phyloP scores from a whole-genome alignment of 1,140 invertebrate genomes.

The Drosophila tsacasi region DNA sequence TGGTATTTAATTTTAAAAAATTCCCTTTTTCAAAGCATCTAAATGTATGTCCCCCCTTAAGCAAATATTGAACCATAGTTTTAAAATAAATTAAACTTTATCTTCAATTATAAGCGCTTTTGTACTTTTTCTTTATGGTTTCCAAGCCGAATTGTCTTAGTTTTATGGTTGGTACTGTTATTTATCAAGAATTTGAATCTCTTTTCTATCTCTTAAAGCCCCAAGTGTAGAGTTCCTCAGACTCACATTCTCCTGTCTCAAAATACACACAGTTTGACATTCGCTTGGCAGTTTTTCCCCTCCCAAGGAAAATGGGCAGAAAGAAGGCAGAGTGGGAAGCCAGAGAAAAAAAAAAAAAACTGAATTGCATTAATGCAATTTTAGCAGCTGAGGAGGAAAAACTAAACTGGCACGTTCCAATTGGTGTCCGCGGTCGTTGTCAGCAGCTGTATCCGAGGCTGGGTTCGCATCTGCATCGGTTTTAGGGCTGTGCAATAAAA shows the following conservation, averaged over 20 bases:
- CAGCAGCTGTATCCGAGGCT: constrained; percentile 18
- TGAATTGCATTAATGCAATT: constrained; percentile 75
- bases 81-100: too few species aligned
- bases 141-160: too few species aligned
- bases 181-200: not conserved
- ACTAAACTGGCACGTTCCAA: constrained; percentile 63
- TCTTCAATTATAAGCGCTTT: too few species aligned
- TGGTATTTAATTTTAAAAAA: too few species aligned
- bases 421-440: constrained; percentile 41
- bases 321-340: constrained; percentile 3
- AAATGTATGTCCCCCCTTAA: too few species aligned
- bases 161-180: not conserved
- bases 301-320: constrained; percentile 31
- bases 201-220: not conserved
- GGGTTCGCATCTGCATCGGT: constrained; percentile 20
- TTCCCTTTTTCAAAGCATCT: too few species aligned
- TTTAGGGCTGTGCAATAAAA: not conserved
- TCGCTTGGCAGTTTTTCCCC: constrained; percentile 50
- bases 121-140: too few species aligned
- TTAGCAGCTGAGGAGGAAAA: constrained; percentile 53
- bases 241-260: constrained; percentile 6
- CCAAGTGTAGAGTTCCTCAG: not conserved
- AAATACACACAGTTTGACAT: constrained; percentile 62
- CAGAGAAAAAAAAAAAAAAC: constrained; percentile 22
- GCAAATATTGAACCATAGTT: constrained; percentile 5